Evolutionary conservation across 1,140 invertebrate genomes (phyloP), one percentile per base, ranked within the genome.

Genomic region (Gryon sp.): DNA sequence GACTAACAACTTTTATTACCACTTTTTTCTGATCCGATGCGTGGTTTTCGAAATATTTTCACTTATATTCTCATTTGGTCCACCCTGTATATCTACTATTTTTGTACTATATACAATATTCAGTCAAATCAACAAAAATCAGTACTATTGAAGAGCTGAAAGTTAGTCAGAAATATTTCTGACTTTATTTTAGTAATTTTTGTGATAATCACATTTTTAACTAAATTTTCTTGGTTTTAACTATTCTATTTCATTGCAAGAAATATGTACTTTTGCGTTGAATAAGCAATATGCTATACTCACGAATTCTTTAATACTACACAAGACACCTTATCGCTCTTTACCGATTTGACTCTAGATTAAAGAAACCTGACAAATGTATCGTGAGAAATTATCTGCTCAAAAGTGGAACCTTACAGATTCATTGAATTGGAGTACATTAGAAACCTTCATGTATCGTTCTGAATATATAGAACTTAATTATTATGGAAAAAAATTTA

Each of bases 321-420:
- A 60, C 69, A 62, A 40, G 62, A 11, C 26, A 36, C 73, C 78
- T 79, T 70, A 75, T 80, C 76, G 53, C 80, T 76, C 80, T 79
- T 80, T 55, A 72, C 76, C 59, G 77, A 79, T 81, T 78, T 79
- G 73, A 80, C 57, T 79, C 65, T 70, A 86, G 82, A 87, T 87
- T 87, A 86, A 86, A 82, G 86, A 87, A 87, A 63, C 84, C 85
- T 46, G 75, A 80, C 26, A 66, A 73, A 76, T 48, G 40, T 38
- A 43, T 36, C 52, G 22, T 46, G 63, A 65, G 46, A 72, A 80
- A 80, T 79, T 80, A 83, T 81, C 76, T 30, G 53, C 12, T 34
- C 15, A 72, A 70, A 62, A 72, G 34, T 66, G 36, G 30, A 55
- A 24, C 15, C 20, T 45, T 50, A 50, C 24, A 7, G 18, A 26